These are phyloP conservation scores for Heliconius cydno DNA, from an alignment of 2,888 invertebrate species.

Conservation along the genomic window DNA sequence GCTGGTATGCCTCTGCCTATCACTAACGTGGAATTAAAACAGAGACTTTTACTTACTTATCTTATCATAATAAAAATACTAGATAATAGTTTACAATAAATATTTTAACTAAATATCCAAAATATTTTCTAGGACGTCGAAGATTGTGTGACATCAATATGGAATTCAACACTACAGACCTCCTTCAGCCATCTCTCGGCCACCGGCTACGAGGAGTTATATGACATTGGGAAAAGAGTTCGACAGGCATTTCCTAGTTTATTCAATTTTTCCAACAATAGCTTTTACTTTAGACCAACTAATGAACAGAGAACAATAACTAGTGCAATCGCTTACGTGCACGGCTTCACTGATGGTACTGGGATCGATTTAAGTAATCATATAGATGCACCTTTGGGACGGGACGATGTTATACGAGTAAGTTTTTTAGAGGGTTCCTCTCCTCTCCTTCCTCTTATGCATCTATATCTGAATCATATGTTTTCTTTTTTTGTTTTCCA, in stretches of 20 bases:
- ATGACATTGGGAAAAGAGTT: conserved; percentile 80
- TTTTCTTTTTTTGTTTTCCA: background rate
- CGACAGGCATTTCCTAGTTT: conserved; percentile 70
- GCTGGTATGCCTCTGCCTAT: background rate
- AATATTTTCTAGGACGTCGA: conserved; percentile 81
- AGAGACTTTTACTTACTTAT: too few species aligned
- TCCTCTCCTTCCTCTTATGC: background rate
- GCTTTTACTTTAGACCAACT: conserved; percentile 85
- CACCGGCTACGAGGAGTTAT: conserved; percentile 85
- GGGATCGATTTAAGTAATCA: conserved; percentile 52
- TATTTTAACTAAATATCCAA: background rate
- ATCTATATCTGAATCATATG: background rate
- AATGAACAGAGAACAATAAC: conserved; percentile 83
- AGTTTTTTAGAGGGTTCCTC: conserved; percentile 45
- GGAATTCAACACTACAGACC: conserved; percentile 84
- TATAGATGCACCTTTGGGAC: conserved; percentile 56
- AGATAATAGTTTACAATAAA: too few species aligned
- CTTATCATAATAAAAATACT: too few species aligned
- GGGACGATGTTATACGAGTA: conserved; percentile 70
- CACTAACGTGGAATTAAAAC: too few species aligned
- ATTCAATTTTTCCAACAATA: conserved; percentile 67
- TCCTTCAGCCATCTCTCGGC: conserved; percentile 84
- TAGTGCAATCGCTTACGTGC: conserved; percentile 85
- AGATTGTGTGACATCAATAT: conserved; percentile 84
- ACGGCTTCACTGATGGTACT: conserved; percentile 72